These are phyloP conservation scores for Diloba caeruleocephala DNA, from an alignment of 2,888 invertebrate genomes.

Conservation along the genomic window DNA sequence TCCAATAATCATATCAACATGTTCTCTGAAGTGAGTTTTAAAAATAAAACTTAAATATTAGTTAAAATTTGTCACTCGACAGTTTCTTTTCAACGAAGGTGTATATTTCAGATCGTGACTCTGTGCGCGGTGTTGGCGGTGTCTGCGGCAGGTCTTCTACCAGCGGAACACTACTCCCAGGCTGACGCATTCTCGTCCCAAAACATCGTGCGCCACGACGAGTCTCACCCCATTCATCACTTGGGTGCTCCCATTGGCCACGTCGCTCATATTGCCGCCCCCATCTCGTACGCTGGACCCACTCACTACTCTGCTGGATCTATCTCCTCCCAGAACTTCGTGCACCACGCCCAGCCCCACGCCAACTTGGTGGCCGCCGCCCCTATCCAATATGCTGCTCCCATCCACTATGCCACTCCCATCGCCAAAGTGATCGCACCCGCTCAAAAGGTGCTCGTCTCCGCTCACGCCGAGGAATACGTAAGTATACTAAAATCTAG, in stretches of 20 bases:
- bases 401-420: conserved; percentile 65
- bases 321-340: conserved; percentile 13
- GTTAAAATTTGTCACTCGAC: not conserved
- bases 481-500: conserved; percentile 60
- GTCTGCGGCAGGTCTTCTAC: conserved; percentile 73
- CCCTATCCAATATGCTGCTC: conserved; percentile 61
- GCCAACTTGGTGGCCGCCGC: conserved; percentile 55
- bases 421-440: conserved; percentile 63
- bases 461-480: conserved; percentile 68
- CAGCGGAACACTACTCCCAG: conserved; percentile 77
- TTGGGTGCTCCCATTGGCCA: too few species aligned
- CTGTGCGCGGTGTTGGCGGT: conserved; percentile 77
- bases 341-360: conserved; percentile 60
- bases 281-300: conserved; percentile 55
- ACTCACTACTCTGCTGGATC: conserved; percentile 62
- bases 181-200: conserved; percentile 81
- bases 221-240: conserved; percentile 57
- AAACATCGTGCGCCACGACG: conserved; percentile 78
- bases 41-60: not conserved
- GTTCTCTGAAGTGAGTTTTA: conserved; percentile 79
- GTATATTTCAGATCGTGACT: conserved; percentile 67
- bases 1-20: conserved; percentile 68
- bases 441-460: conserved; percentile 58
- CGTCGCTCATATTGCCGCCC: conserved; percentile 54
- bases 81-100: conserved; percentile 6